Percentiles rank a stretch among this genome's conserved stretches.
These are phyloP conservation scores for Drosophila falleni DNA, from an alignment of 2,888 invertebrate genomes.

Conservation along the genomic window DNA sequence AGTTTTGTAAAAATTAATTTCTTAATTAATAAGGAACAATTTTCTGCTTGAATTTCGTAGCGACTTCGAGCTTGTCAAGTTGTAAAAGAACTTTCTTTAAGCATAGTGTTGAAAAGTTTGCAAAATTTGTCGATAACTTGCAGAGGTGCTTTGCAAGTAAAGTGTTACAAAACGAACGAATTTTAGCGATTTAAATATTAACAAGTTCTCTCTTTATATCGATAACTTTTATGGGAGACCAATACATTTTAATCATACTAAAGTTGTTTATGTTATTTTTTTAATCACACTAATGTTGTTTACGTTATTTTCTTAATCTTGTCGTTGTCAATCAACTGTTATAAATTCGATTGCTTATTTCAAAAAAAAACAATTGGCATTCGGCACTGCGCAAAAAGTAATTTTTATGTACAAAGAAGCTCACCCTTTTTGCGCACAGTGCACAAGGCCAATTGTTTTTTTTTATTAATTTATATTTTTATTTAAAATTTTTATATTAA, in stretches of 20 bases:
- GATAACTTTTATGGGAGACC: neutral
- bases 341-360: no score
- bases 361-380: no score
- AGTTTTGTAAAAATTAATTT: neutral
- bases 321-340: neutral
- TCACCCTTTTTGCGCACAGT: no score
- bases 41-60: neutral
- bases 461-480: no score
- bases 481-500: no score
- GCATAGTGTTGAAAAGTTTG: neutral
- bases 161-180: conserved; percentile 1
- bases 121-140: neutral
- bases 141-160: neutral
- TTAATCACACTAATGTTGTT: no score
- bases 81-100: neutral
- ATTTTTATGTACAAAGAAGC: no score
- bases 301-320: no score
- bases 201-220: neutral
- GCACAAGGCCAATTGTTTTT: no score
- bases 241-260: neutral
- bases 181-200: neutral
- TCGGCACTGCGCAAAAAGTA: no score
- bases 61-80: neutral
- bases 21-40: neutral
- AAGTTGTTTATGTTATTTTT: no score